Evolutionary conservation across 2,888 invertebrate species (phyloP).

Genomic region (Melipona bicolor): DNA sequence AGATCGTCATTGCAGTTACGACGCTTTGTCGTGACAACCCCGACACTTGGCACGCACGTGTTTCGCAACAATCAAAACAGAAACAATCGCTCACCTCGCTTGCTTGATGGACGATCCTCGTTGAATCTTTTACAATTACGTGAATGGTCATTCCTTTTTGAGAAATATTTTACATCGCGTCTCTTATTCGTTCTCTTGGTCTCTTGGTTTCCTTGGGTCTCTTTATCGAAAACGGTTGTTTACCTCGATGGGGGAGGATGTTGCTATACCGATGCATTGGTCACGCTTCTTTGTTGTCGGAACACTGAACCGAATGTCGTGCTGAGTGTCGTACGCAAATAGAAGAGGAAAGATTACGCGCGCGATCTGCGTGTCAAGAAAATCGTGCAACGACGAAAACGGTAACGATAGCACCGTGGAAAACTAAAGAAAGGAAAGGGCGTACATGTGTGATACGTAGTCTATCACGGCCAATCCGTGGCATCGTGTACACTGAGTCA

Average conservation of each 20-base stretch:
- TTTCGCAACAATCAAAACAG: conserved; percentile 37
- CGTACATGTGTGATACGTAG: conserved; percentile 51
- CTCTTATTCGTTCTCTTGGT: neutral
- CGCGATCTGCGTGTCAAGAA: conserved; percentile 22
- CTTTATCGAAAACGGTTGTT: conserved; percentile 52
- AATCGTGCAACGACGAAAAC: conserved; percentile 21
- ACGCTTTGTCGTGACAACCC: neutral
- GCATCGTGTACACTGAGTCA: conserved; percentile 69
- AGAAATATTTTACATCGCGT: neutral
- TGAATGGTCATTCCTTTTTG: conserved; percentile 53
- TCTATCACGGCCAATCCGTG: conserved; percentile 66
- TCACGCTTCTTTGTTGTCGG: conserved; percentile 35
- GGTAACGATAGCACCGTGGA: conserved; percentile 16
- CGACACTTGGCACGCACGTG: conserved; percentile 37
- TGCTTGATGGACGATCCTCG: conserved; percentile 7
- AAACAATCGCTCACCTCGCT: conserved; percentile 51
- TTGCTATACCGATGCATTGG: conserved; percentile 45
- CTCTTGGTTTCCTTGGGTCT: neutral
- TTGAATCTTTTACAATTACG: conserved; percentile 31
- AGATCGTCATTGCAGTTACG: neutral
- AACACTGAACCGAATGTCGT: neutral
- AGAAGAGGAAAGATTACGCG: neutral
- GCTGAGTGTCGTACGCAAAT: neutral
- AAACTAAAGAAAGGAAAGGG: conserved; percentile 44
- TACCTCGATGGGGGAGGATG: conserved; percentile 30